Evolutionary conservation across 2,888 invertebrate genomes (phyloP), one percentile per base, ranked within the genome.

Genomic region (Melanargia galathea): DNA sequence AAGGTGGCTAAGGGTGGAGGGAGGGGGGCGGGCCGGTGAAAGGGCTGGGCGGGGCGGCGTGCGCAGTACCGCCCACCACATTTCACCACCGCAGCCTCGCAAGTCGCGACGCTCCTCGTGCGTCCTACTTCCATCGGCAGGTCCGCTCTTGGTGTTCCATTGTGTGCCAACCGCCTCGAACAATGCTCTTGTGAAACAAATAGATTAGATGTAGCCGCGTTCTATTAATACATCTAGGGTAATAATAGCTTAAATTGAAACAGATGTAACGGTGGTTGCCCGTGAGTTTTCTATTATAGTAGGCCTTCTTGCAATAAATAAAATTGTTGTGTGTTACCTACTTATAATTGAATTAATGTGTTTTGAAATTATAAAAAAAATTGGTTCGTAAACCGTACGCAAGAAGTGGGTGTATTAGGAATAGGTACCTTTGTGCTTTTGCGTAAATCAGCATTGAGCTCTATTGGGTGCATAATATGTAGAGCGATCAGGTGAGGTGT

Each of bases 41-140:
- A 87, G 88, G 87, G 86, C 87, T 86, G 87, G 89, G 87, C 87
- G 88, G 86, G 75, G 86, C 88, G 81, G 85, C 88, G 86, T 87
- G 87, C 80, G 68, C 84, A 83, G 85, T 79, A 80, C 89, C 87
- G 85, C 90, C 89, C 84, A 87, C 83, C 79, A 66, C 84, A 85
- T 90, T 90, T 90, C 90, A 89, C 90, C 90, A 90, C 77, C 74
- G 73, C 72, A 70, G 73, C 69, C 67, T 71, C 70, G 72, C 81
- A 80, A 80, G 67, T 71, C 70, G 72, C 81, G 81, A 80, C 82
- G 80, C 75, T 78, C 77, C 80, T 78, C 78, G 73, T 73, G 82
- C 82, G 90, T 81, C 90, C 90, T 89, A 90, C 84, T 88, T 90
- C 85, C 78, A 75, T 78, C 81, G 78, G 79, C 87, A 86, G 84